Conservation (phyloP, 2,797 vertebrate genomes). For the Etheostoma nigrum region DNA sequence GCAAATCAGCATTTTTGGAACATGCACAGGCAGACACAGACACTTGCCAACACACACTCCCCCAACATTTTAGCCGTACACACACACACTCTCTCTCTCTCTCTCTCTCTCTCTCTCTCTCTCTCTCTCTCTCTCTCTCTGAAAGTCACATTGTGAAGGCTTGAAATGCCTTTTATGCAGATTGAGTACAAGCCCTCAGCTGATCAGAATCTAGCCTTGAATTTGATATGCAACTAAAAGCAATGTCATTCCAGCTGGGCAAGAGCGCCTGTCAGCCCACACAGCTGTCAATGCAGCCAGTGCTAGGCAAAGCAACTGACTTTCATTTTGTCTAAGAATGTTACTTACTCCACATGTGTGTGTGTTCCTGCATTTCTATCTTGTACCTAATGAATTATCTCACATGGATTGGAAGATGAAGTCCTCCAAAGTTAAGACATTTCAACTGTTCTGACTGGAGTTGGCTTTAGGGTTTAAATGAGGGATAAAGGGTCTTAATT, state of each 20-base stretch:
- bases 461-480: slow-evolving; percentile 2
- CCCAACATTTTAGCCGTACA: background rate
- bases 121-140: slow-evolving; percentile 7
- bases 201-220: slow-evolving; percentile 74
- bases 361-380: background rate
- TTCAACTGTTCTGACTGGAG: background rate
- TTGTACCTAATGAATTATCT: slow-evolving; percentile 9
- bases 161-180: slow-evolving; percentile 74
- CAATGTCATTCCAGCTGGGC: slow-evolving; percentile 67
- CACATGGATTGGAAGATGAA: slow-evolving; percentile 4
- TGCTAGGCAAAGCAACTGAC: slow-evolving; percentile 22
- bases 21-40: slow-evolving; percentile 30
- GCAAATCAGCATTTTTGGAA: slow-evolving; percentile 72
- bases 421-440: background rate
- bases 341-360: slow-evolving; percentile 29
- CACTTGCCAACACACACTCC: slow-evolving; percentile 8
- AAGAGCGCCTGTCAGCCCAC: slow-evolving; percentile 46
- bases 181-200: slow-evolving; percentile 70
- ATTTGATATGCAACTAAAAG: slow-evolving; percentile 71
- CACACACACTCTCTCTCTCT: no score
- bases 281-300: slow-evolving; percentile 54
- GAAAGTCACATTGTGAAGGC: slow-evolving; percentile 74
- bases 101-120: background rate
- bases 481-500: background rate
- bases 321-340: slow-evolving; percentile 27